Conservation (phyloP, 2,113 vertebrate species). For the Hassar affinis region DNA sequence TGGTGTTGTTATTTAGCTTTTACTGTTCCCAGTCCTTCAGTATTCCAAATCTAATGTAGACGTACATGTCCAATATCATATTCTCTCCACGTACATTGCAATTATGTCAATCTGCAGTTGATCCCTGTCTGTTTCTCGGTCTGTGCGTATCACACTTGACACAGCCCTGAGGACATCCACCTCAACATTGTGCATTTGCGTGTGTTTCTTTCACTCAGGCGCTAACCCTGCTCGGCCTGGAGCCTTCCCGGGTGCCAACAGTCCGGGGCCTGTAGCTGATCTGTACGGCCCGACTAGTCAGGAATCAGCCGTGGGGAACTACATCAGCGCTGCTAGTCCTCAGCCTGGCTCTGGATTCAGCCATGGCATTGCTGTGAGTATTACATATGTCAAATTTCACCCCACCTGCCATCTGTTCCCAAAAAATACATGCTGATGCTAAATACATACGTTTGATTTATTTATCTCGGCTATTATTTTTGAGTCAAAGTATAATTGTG, state of each 20-base stretch:
- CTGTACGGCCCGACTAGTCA: slow-evolving; percentile 95
- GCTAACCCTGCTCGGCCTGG: slow-evolving; percentile 92
- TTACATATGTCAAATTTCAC: neutral
- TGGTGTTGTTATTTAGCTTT: neutral
- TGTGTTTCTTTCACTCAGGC: slow-evolving; percentile 83
- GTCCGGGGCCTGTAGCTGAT: slow-evolving; percentile 93
- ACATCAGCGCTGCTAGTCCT: slow-evolving; percentile 97
- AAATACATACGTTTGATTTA: neutral
- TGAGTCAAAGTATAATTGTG: neutral
- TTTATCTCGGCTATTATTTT: neutral
- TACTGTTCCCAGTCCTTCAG: neutral
- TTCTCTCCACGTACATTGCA: slow-evolving; percentile 7
- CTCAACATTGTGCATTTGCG: neutral
- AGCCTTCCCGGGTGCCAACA: slow-evolving; percentile 95
- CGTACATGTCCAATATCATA: slow-evolving; percentile 12
- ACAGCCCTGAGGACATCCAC: slow-evolving; percentile 5
- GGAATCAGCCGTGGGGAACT: slow-evolving; percentile 98
- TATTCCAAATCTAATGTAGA: slow-evolving; percentile 23
- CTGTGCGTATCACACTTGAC: neutral
- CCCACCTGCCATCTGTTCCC: neutral
- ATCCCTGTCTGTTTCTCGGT: neutral
- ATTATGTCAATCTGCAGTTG: neutral
- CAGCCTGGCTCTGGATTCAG: slow-evolving; percentile 96
- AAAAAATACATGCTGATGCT: neutral
- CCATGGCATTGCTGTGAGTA: slow-evolving; percentile 97